Conservation (phyloP, 2,888 invertebrate species). For the Scaptomyza flava region DNA sequence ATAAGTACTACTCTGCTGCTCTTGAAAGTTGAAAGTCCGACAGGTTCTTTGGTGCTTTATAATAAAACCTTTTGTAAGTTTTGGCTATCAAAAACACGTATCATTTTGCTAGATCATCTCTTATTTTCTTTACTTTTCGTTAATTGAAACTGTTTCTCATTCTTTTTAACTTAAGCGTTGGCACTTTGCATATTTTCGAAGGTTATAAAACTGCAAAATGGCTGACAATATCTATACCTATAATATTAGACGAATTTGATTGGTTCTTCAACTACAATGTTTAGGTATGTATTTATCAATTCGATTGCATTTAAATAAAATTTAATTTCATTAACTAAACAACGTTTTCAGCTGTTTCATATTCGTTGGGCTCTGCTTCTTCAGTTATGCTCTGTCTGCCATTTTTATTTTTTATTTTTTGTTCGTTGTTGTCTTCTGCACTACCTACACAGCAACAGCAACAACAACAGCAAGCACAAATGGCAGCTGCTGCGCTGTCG, state of each 20-base stretch:
- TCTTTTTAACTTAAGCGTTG: no score
- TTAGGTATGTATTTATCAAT: background rate
- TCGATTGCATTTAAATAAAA: background rate
- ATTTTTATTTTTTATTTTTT: constrained; percentile 49
- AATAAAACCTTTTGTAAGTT: no score
- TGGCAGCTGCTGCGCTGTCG: constrained; percentile 50
- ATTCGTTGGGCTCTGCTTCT: constrained; percentile 11
- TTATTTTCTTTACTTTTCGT: no score
- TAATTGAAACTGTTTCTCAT: no score
- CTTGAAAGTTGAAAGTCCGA: no score
- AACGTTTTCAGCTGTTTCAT: constrained; percentile 1
- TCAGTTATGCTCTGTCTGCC: constrained; percentile 55
- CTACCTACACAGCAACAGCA: constrained; percentile 60
- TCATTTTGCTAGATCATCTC: no score
- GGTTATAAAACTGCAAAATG: no score
- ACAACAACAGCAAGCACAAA: constrained; percentile 42
- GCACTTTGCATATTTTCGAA: no score
- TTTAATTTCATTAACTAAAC: background rate
- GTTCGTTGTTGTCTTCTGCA: constrained; percentile 31
- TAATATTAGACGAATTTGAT: background rate
- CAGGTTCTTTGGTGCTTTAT: no score
- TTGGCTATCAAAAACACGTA: no score
- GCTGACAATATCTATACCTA: no score
- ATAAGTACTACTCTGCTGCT: no score
- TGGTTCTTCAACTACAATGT: background rate